phyloP scores from a whole-genome alignment of 2,113 vertebrate genomes.

The Synchiropus splendidus region DNA sequence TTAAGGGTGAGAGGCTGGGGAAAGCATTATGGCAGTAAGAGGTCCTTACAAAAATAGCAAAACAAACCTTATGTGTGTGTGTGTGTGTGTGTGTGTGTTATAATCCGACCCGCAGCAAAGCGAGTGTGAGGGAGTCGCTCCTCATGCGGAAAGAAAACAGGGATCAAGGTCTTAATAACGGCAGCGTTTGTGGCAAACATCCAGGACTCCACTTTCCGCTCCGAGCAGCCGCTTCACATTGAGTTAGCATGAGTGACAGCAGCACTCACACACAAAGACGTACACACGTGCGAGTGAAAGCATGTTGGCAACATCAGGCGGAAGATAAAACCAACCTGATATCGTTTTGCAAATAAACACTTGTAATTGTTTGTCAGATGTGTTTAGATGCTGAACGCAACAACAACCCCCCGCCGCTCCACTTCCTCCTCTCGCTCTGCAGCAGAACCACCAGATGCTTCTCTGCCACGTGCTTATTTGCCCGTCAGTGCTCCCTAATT shows the following conservation, averaged over 20 bases:
- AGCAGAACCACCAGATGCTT: slow-evolving; percentile 23
- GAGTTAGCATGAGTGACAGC: slow-evolving; percentile 58
- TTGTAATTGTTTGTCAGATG: slow-evolving; percentile 27
- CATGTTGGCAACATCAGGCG: slow-evolving; percentile 14
- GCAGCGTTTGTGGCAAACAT: slow-evolving; percentile 46
- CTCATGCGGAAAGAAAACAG: slow-evolving; percentile 46
- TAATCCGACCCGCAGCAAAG: background rate
- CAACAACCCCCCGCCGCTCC: slow-evolving; percentile 1
- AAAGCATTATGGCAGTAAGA: too few relatives aligned
- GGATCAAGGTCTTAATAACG: slow-evolving; percentile 55
- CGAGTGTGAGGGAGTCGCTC: slow-evolving; percentile 26
- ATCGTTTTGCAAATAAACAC: slow-evolving; percentile 9
- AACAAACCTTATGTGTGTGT: too few relatives aligned
- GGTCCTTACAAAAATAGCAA: too few relatives aligned
- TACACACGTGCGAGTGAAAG: slow-evolving; percentile 6
- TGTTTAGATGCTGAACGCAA: slow-evolving; percentile 6
- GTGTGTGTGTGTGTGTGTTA: slow-evolving; percentile 5
- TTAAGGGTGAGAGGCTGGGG: too few relatives aligned
- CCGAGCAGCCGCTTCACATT: slow-evolving; percentile 47
- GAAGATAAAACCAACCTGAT: slow-evolving; percentile 27
- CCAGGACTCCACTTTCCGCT: slow-evolving; percentile 46
- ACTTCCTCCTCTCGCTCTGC: too few relatives aligned
- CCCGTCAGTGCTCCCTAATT: slow-evolving; percentile 51
- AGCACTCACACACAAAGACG: slow-evolving; percentile 11
- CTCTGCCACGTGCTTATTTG: slow-evolving; percentile 43